Evolutionary conservation across 1,140 invertebrate species (phyloP).

Genomic region (Calliopsis andreniformis): DNA sequence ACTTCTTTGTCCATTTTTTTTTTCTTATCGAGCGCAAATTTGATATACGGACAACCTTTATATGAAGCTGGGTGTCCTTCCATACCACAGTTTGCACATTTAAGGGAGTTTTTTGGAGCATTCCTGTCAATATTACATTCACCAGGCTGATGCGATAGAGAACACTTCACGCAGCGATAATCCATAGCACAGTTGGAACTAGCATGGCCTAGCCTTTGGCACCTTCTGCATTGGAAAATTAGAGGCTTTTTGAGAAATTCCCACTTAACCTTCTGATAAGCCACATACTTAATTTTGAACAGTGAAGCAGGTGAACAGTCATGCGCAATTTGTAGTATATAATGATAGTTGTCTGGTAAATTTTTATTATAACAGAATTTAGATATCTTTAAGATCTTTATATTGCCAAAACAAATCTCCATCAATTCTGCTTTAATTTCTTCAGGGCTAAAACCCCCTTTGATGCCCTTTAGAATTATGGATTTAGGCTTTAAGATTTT

Average conservation of each 20-base stretch:
- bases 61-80: not conserved
- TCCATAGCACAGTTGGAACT: not conserved
- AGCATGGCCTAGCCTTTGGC: not conserved
- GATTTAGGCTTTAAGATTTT: not conserved
- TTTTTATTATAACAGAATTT: not conserved
- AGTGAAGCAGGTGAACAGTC: not conserved
- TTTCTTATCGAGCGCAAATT: not conserved
- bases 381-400: not conserved
- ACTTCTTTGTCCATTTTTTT: not conserved
- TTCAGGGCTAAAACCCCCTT: not conserved
- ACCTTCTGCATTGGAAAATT: not conserved
- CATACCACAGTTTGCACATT: not conserved
- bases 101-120: not conserved
- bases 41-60: not conserved
- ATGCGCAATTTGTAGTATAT: not conserved
- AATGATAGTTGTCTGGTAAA: not conserved
- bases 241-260: not conserved
- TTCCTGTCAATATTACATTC: not conserved
- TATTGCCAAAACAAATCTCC: not conserved
- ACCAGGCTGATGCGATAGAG: not conserved
- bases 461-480: not conserved
- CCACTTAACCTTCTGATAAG: not conserved
- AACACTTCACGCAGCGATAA: not conserved
- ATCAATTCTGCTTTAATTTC: not conserved
- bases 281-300: not conserved